A percentile compares a stretch with the other conserved stretches of the same genome.
These are phyloP conservation scores for Cotesia vestalis DNA, from an alignment of 1,140 invertebrate genomes.

Conservation along the genomic window DNA sequence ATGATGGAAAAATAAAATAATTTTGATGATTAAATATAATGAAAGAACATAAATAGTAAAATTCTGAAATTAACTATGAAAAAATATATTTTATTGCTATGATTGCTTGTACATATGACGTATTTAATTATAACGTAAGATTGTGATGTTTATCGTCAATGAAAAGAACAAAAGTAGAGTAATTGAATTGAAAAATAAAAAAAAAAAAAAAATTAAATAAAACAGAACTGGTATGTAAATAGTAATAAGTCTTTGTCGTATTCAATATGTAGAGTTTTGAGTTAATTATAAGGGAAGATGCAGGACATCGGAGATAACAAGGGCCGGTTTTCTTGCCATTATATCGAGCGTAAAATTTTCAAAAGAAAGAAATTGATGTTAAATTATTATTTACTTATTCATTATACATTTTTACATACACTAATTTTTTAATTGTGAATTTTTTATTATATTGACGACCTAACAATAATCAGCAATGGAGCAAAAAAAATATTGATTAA, in stretches of 20 bases:
- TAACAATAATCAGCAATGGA: no score
- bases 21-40: neutral
- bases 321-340: conserved; percentile 24
- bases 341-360: neutral
- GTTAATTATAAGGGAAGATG: conserved; percentile 24
- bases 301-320: conserved; percentile 28
- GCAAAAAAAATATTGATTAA: no score
- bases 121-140: neutral
- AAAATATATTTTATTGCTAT: neutral
- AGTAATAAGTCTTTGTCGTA: conserved; percentile 14
- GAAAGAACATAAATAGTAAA: neutral
- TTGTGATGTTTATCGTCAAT: neutral
- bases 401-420: neutral
- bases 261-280: conserved; percentile 17
- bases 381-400: neutral
- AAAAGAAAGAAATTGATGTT: neutral
- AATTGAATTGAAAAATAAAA: conserved; percentile 17
- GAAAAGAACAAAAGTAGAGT: neutral
- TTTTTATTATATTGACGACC: no score
- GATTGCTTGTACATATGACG: conserved; percentile 27
- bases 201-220: conserved; percentile 3
- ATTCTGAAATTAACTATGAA: neutral
- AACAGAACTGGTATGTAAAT: conserved; percentile 22
- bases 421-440: neutral
- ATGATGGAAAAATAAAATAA: conserved; percentile 1